Evolutionary conservation across 2,113 vertebrate genomes (phyloP).

Genomic region (Mesitornis unicolor): DNA sequence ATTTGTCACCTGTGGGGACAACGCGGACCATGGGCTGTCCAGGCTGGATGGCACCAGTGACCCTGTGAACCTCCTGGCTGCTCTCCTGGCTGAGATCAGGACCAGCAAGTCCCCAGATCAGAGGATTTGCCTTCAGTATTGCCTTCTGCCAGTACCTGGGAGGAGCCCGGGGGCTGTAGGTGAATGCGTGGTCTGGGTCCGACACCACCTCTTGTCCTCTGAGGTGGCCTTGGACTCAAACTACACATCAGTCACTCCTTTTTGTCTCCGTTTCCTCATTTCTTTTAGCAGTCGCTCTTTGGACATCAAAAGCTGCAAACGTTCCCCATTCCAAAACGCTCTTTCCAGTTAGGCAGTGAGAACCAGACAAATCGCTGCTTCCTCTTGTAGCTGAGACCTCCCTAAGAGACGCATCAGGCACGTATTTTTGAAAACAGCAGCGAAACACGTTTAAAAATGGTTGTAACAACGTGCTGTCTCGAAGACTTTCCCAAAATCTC

Average conservation of each 20-base stretch:
- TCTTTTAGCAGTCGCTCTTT: neutral
- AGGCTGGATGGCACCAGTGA: neutral
- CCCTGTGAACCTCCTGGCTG: neutral
- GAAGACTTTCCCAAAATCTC: neutral
- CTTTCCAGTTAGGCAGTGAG: neutral
- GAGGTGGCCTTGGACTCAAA: neutral
- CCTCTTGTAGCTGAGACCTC: neutral
- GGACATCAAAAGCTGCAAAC: neutral
- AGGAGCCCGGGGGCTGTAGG: neutral
- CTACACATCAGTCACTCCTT: rapidly evolving
- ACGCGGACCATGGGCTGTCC: neutral
- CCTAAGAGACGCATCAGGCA: neutral
- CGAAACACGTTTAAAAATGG: neutral
- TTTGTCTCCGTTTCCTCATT: neutral
- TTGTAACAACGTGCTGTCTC: neutral
- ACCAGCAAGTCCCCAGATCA: neutral
- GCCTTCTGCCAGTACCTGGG: neutral
- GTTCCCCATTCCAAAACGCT: neutral
- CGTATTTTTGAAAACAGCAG: neutral
- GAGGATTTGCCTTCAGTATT: neutral
- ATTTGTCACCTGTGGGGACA: neutral
- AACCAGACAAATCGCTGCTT: neutral
- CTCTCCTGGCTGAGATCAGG: neutral
- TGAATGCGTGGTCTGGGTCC: neutral
- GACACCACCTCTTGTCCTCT: rapidly evolving